A percentile compares a stretch with the other conserved stretches of the same genome.
Evolutionary conservation across 23 tunicate genomes (phyloP).

Genomic region (Halocynthia aurantium): DNA sequence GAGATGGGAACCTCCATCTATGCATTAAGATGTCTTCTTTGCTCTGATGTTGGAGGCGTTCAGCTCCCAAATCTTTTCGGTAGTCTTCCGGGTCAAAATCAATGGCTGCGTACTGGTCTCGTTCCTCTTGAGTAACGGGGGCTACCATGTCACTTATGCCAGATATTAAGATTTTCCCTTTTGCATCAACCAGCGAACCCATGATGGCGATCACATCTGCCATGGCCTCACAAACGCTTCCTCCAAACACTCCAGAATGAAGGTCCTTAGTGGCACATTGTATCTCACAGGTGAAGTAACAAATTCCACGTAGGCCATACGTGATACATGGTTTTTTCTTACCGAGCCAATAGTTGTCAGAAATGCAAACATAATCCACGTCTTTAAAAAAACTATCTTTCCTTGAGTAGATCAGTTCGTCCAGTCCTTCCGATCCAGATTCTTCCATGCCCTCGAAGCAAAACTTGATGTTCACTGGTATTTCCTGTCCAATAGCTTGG

Average conservation of each 20-base stretch:
- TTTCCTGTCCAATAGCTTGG: slow-evolving; percentile 59
- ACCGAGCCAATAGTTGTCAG: slow-evolving; percentile 99
- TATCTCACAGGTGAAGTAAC: slow-evolving; percentile 78
- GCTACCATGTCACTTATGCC: slow-evolving; percentile 82
- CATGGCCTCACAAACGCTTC: slow-evolving; percentile 98
- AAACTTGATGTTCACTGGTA: slow-evolving; percentile 92
- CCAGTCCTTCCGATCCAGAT: slow-evolving; percentile 96
- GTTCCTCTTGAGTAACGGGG: slow-evolving; percentile 81
- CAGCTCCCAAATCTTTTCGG: slow-evolving; percentile 86
- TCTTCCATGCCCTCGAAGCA: slow-evolving; percentile 99
- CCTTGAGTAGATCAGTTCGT: slow-evolving; percentile 73
- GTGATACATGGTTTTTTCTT: slow-evolving; percentile 99
- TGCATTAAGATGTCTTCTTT: slow-evolving; percentile 89
- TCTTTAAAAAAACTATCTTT: slow-evolving; percentile 80
- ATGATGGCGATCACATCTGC: slow-evolving; percentile 78
- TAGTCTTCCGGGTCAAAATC: slow-evolving; percentile 92
- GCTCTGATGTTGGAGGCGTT: slow-evolving; percentile 33
- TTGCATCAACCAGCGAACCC: slow-evolving; percentile 73
- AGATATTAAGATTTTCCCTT: slow-evolving; percentile 87
- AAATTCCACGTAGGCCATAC: slow-evolving; percentile 96
- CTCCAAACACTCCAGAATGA: slow-evolving; percentile 97
- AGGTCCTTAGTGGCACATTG: slow-evolving; percentile 86
- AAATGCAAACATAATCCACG: slow-evolving; percentile 95
- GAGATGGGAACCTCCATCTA: slow-evolving; percentile 93
- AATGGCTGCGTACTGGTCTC: slow-evolving; percentile 61